Evolutionary conservation across 2,797 vertebrate species (phyloP), one percentile per base, ranked within the genome.

Genomic region (Geotrypetes seraphini): DNA sequence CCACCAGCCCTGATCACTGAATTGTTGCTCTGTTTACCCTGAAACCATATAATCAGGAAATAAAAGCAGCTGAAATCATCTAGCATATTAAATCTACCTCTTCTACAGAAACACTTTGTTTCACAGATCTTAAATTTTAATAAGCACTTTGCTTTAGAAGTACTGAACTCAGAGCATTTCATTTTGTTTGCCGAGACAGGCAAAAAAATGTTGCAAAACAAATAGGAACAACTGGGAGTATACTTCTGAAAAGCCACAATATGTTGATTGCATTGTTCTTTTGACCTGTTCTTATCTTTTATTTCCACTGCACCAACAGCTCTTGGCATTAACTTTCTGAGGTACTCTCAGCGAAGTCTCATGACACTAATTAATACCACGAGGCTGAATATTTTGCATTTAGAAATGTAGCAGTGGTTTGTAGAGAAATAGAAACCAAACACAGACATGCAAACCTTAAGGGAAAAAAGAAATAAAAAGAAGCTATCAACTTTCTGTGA

Each of bases 311-410:
- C 0, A 0, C 23, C 59, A 44, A 47, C 33, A 57, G 39, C 10
- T 12, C 25, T 48, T 43, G 10, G 31, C 60, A 60, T 63, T 63
- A 34, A 47, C 32, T 34, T 48, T 48, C 49, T 37, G 46, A 47
- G 45, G 39, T 59, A 26, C 44, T 12, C 25, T 39, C 55, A 45
- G 43, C 12, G 51, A 33, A 20, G 16, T 15, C 44, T 56, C 39
- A 3, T 44, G 29, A 53, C 22, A 9, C 55, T 71, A 75, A 61
- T 67, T 67, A 63, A 56, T 43, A 52, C 41, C 37, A 33, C 57
- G 43, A 52, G 48, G 39, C 37, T 57, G 47, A 15, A 28, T 36
- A 8, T 26, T 35, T 60, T 24, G 16, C 19, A 10, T 8, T 40
- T 47, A 31, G 16, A 39, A 60, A n/a, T n/a, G n/a, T n/a, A n/a